Evolutionary conservation across 2,888 invertebrate genomes (phyloP), one percentile per base, ranked within the genome.

Genomic region (Tuta absoluta): DNA sequence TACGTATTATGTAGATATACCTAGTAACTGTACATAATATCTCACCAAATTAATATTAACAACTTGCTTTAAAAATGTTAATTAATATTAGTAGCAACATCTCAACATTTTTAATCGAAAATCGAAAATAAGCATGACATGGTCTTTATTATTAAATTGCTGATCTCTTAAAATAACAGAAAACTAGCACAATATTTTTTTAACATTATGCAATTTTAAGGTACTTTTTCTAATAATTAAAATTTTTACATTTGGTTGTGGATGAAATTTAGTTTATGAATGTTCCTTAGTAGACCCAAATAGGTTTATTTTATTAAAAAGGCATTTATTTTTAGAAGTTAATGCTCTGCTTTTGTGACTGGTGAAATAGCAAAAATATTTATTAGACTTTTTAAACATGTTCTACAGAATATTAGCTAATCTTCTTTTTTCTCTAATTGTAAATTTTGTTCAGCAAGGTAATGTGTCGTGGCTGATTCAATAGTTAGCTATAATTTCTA

Each of bases 261-360:
- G 45, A 45, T 45, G 4, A 17, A 5, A 17, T n/a, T 45, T 3
- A 5, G 4, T n/a, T 45, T 3, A 3, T 17, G 3, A 45, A 17
- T 45, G 45, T 17, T n/a, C 0, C 4, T 17, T 33, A 10, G 33
- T 33, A 45, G n/a, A 45, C 11, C 45, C 45, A 45, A 45, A 14
- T 41, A 45, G 17, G 45, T 45, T 45, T 17, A 17, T 45, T 45
- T 45, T 45, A 17, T 17, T 4, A n/a, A n/a, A 17, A 14, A 41
- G 45, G 17, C 45, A 45, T 45, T 45, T 45, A 17, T 45, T 45
- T 45, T 45, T 45, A 45, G 45, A n/a, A 45, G 17, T n/a, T n/a
- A 45, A n/a, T 45, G 45, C n/a, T 45, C 45, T 45, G 45, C 45
- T 45, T 45, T 45, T 45, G 45, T 45, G 45, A 45, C 45, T 45